Evolutionary conservation across 1,140 invertebrate species (phyloP).

Genomic region (Plutomurus gul): DNA sequence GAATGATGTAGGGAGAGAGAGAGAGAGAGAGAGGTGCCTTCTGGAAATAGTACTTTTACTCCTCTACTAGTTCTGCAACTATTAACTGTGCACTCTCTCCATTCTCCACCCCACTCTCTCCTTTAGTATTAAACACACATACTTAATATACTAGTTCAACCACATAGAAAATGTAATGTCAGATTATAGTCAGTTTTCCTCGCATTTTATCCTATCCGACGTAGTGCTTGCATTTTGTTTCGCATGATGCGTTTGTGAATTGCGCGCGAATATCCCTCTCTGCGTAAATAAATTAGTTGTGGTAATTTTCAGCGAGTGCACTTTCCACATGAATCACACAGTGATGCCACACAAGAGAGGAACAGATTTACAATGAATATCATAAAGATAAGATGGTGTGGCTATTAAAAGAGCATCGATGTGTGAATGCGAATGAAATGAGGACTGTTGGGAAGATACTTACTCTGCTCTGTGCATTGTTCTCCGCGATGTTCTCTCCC

Average conservation of each 20-base stretch:
- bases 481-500: neutral
- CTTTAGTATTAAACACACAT: no score
- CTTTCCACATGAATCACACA: neutral
- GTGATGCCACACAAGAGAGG: neutral
- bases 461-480: neutral
- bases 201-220: conserved; percentile 4
- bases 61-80: no score
- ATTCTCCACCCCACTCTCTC: no score
- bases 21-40: no score
- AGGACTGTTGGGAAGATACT: conserved; percentile 3
- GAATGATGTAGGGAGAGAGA: no score
- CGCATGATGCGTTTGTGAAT: no score
- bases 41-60: no score
- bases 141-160: neutral
- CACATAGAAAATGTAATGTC: neutral
- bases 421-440: conserved; percentile 18
- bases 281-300: neutral
- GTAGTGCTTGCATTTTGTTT: no score
- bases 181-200: neutral
- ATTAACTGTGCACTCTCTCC: no score
- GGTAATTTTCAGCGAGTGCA: neutral
- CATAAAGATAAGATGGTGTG: conserved; percentile 20
- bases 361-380: conserved; percentile 1
- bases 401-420: conserved; percentile 21
- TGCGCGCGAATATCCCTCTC: neutral